Conservation (phyloP, 2,888 invertebrate genomes). For the Oscheius sp. region DNA sequence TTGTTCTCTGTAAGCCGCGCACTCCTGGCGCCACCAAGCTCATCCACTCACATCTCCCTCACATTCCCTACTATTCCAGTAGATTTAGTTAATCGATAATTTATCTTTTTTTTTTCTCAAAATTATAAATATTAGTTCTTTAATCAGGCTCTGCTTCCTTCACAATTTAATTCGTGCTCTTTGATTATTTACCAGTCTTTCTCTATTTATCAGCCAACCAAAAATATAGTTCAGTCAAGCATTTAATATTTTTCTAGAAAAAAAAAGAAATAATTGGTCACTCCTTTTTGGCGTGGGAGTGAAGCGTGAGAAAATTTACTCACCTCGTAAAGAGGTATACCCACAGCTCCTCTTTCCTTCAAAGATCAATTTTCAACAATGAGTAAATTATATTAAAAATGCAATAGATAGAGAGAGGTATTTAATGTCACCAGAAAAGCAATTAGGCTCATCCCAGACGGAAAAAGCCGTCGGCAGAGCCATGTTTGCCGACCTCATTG, state of each 20-base stretch:
- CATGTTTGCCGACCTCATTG: constrained; percentile 36
- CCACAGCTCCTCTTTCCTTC: not conserved
- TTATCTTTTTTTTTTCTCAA: not conserved
- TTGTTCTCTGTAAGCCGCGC: constrained; percentile 38
- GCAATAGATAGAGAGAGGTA: not conserved
- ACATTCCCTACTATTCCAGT: constrained; percentile 20
- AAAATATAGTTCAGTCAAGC: not conserved
- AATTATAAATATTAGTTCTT: not conserved
- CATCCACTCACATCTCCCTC: constrained; percentile 35
- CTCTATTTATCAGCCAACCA: not conserved
- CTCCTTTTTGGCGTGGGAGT: too few species aligned
- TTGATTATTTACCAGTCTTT: not conserved
- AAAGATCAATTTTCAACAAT: not conserved
- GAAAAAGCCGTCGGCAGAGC: constrained; percentile 15
- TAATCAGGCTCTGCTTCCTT: not conserved
- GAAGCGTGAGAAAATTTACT: constrained; percentile 2
- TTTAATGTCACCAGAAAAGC: constrained; percentile 13
- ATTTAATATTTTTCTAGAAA: not conserved
- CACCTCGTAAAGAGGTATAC: not conserved
- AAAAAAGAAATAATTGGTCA: not conserved
- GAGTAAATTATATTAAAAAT: not conserved
- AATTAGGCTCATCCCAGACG: constrained; percentile 24
- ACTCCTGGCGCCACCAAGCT: constrained; percentile 35
- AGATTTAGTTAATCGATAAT: constrained; percentile 9
- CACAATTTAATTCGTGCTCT: not conserved